These are phyloP conservation scores for Recurvirostra avosetta DNA, from an alignment of 2,113 vertebrate genomes.

Conservation along the genomic window DNA sequence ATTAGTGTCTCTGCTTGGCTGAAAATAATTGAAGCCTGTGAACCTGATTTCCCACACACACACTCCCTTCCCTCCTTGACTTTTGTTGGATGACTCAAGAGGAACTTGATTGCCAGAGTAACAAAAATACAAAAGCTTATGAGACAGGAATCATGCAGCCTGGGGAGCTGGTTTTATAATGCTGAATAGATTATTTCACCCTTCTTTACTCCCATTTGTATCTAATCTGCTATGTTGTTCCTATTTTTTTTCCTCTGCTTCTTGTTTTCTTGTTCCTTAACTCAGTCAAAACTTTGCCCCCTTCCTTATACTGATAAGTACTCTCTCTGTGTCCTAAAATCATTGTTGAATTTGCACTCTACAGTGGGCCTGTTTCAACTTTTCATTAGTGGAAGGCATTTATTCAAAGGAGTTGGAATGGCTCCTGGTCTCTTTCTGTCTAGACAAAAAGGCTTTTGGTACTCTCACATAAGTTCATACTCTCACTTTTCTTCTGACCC, in stretches of 20 bases:
- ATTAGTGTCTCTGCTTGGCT: conserved; percentile 46
- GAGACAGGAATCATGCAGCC: conserved; percentile 31
- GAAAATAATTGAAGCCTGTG: conserved; percentile 53
- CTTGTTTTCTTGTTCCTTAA: not conserved
- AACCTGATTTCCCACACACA: not conserved
- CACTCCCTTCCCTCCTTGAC: conserved; percentile 9
- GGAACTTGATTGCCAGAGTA: conserved; percentile 38
- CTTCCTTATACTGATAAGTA: not conserved
- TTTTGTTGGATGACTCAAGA: conserved; percentile 43
- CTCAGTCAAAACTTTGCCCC: not conserved
- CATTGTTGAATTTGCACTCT: not conserved
- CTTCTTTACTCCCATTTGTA: not conserved
- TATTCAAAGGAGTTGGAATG: not conserved
- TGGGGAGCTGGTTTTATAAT: conserved; percentile 8
- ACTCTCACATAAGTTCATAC: not conserved
- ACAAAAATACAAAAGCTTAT: conserved; percentile 8
- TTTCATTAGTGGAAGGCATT: not conserved
- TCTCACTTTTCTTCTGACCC: not conserved
- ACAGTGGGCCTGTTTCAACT: not conserved
- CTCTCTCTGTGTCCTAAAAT: not conserved
- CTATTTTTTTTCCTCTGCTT: not conserved
- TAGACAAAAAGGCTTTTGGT: not conserved
- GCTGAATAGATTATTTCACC: conserved; percentile 22
- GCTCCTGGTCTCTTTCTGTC: not conserved
- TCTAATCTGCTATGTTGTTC: not conserved